phyloP scores from a whole-genome alignment of 1,140 invertebrate species.

The Apis cerana region DNA sequence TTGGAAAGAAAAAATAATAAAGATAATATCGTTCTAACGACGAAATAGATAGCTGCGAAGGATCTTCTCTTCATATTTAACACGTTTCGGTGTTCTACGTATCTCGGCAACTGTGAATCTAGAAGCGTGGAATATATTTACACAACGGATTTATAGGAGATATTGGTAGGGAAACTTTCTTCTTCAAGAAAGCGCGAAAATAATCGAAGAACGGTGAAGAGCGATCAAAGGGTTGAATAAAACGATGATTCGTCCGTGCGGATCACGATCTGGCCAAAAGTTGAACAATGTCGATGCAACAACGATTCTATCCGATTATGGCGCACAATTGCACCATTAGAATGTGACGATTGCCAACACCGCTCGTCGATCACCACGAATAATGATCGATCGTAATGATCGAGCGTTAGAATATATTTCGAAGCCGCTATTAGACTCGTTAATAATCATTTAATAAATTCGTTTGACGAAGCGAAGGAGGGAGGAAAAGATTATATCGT shows the following conservation, averaged over 20 bases:
- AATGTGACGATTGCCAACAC: background rate
- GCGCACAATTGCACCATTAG: background rate
- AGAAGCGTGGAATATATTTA: background rate
- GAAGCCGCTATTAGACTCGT: no score
- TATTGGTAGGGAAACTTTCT: background rate
- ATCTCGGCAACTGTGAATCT: background rate
- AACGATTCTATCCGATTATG: background rate
- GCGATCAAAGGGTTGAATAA: background rate
- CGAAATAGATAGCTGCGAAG: no score
- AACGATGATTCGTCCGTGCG: conserved; percentile 23
- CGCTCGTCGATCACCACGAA: background rate
- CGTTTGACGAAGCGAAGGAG: no score
- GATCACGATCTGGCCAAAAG: conserved; percentile 18
- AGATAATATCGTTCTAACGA: no score
- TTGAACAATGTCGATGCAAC: background rate
- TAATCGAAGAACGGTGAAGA: background rate
- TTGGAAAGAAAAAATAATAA: no score
- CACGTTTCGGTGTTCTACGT: no score
- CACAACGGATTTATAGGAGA: background rate
- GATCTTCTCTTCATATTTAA: no score
- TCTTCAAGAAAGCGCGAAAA: background rate
- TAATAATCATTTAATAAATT: no score
- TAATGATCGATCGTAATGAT: background rate
- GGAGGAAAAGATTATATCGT: no score
- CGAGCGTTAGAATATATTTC: no score